Evolutionary conservation across 2,113 vertebrate species (phyloP).

Genomic region (Blennius ocellaris): DNA sequence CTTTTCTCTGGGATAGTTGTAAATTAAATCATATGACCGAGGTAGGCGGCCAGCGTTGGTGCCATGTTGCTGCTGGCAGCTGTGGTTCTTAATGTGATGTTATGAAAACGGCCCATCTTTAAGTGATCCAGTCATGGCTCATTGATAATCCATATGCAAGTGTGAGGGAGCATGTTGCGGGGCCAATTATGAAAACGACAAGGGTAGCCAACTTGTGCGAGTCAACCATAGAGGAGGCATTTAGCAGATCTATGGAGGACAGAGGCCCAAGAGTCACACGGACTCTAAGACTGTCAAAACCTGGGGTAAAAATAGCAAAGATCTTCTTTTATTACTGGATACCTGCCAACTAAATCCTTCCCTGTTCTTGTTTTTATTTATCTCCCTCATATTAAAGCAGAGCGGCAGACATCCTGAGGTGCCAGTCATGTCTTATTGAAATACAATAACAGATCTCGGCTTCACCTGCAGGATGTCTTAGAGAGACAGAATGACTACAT

Average conservation of each 20-base stretch:
- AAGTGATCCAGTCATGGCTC: constrained; percentile 42
- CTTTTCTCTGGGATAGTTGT: constrained; percentile 20
- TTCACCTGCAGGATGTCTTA: not conserved
- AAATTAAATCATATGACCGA: constrained; percentile 2
- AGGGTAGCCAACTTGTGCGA: not conserved
- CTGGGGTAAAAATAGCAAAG: not conserved
- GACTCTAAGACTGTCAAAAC: not conserved
- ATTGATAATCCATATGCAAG: constrained; percentile 45
- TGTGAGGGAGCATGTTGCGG: constrained; percentile 9
- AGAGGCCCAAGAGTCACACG: not conserved
- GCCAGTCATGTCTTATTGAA: not conserved
- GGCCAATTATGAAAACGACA: constrained; percentile 20
- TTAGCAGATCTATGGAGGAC: not conserved
- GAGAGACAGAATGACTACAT: not conserved
- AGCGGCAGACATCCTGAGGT: not conserved
- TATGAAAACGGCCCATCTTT: constrained; percentile 14
- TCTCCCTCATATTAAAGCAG: not conserved
- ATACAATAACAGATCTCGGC: not conserved
- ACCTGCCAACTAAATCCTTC: constrained; percentile 2
- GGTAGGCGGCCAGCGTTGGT: not conserved
- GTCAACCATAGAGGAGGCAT: not conserved
- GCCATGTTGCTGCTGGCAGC: constrained; percentile 17
- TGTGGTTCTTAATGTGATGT: constrained; percentile 21
- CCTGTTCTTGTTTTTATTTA: not conserved
- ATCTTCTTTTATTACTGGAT: not conserved